Evolutionary conservation across 1,140 invertebrate genomes (phyloP).

Genomic region (Tetramorium alpestre): DNA sequence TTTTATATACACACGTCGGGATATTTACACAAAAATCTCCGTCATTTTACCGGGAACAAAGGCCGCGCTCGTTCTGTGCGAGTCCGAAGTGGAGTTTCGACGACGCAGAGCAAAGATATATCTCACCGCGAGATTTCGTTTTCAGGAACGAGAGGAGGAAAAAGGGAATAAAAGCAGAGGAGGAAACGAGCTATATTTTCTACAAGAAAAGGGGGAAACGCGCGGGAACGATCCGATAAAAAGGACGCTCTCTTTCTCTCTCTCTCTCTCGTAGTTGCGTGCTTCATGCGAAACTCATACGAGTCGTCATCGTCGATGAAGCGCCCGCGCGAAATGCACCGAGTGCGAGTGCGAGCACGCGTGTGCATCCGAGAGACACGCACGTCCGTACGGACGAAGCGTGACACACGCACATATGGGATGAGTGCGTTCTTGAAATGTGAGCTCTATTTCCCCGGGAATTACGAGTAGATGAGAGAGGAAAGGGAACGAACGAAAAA

Average conservation of each 20-base stretch:
- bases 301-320: conserved; percentile 22
- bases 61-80: conserved; percentile 30
- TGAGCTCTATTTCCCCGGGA: conserved; percentile 68
- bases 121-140: conserved; percentile 35
- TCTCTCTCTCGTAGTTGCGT: conserved; percentile 17
- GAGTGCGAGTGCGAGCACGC: background rate
- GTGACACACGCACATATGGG: conserved; percentile 45
- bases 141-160: background rate
- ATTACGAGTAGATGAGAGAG: conserved; percentile 59
- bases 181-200: background rate
- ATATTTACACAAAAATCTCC: conserved; percentile 61
- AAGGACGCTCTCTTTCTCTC: background rate
- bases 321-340: background rate
- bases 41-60: conserved; percentile 55
- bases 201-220: conserved; percentile 11
- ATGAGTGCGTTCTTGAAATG: conserved; percentile 68
- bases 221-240: conserved; percentile 23
- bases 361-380: conserved; percentile 43
- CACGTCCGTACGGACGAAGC: conserved; percentile 35
- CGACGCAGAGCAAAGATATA: conserved; percentile 27
- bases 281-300: conserved; percentile 9
- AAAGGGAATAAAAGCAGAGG: background rate
- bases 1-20: conserved; percentile 4
- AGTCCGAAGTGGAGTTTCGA: conserved; percentile 16
- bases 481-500: background rate